Percentiles rank a stretch among this genome's conserved stretches.
These are phyloP conservation scores for Pholis gunnellus DNA, from an alignment of 2,113 vertebrate genomes.

Conservation along the genomic window DNA sequence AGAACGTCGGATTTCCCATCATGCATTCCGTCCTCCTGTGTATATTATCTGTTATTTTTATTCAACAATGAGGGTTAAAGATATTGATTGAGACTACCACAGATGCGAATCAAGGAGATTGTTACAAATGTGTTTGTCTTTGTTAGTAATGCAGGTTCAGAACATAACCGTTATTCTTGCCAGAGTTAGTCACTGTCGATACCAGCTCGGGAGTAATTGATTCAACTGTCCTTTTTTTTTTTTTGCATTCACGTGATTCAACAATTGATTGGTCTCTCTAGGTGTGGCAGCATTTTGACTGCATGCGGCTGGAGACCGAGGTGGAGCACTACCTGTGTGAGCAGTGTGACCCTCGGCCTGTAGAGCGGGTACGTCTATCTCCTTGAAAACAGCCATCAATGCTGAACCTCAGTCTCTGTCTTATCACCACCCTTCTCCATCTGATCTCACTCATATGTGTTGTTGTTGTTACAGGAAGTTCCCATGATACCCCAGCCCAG, in stretches of 20 bases:
- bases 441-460: slow-evolving; percentile 25
- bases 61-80: slow-evolving; percentile 20
- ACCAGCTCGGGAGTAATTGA: slow-evolving; percentile 3
- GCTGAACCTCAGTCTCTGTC: background rate
- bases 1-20: background rate
- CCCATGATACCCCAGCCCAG: slow-evolving; percentile 97
- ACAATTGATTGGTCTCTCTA: slow-evolving; percentile 55
- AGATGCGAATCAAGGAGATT: slow-evolving; percentile 13
- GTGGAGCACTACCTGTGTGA: slow-evolving; percentile 98
- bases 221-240: background rate
- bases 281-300: slow-evolving; percentile 99
- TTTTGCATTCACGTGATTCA: background rate
- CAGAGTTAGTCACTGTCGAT: background rate
- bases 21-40: slow-evolving; percentile 16
- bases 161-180: background rate
- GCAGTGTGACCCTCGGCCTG: slow-evolving; percentile 92
- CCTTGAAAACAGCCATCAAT: background rate
- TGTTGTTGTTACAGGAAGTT: slow-evolving; percentile 88
- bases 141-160: background rate
- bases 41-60: slow-evolving; percentile 48
- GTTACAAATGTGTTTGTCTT: slow-evolving; percentile 6
- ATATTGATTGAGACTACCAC: slow-evolving; percentile 26
- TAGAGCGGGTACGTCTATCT: slow-evolving; percentile 87
- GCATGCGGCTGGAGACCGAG: slow-evolving; percentile 94
- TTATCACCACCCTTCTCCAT: background rate